Conservation (phyloP, 2,113 vertebrate species). For the Gorsachius goisagi region DNA sequence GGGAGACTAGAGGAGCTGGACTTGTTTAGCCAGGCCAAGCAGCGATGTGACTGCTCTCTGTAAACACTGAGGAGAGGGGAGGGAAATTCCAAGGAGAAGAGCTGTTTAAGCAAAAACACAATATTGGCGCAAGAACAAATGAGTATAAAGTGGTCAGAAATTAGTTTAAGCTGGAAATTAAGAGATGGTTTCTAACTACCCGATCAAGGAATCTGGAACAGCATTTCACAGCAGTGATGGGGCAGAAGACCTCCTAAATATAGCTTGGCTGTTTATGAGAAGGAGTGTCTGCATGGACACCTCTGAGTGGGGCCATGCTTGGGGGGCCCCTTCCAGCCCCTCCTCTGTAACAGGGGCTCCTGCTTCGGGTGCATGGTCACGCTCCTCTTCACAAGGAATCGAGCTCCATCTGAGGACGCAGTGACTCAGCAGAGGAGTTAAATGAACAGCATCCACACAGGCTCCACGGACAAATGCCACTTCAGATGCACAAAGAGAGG, state of each 20-base stretch:
- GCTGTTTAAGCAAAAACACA: slow-evolving; percentile 49
- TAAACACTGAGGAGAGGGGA: slow-evolving; percentile 23
- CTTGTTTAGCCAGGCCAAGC: not conserved
- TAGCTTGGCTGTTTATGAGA: not conserved
- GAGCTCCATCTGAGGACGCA: not conserved
- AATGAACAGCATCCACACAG: not conserved
- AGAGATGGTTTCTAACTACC: slow-evolving; percentile 5
- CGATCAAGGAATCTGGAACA: slow-evolving; percentile 39
- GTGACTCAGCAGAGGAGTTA: not conserved
- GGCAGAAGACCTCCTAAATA: slow-evolving; percentile 19
- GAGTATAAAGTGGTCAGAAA: slow-evolving; percentile 46
- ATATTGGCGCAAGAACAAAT: slow-evolving; percentile 56
- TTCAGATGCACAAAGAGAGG: not conserved
- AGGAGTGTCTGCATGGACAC: not conserved
- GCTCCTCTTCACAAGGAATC: not conserved
- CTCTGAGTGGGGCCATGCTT: not conserved
- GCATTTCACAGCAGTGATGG: not conserved
- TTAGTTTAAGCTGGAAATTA: slow-evolving; percentile 54
- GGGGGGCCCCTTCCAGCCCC: not conserved
- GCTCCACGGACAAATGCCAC: fast-evolving
- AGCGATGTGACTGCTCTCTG: not conserved
- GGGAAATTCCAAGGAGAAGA: slow-evolving; percentile 38
- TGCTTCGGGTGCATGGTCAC: not conserved
- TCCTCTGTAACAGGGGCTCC: not conserved
- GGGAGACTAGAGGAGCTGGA: not conserved